Evolutionary conservation across 1,140 invertebrate species (phyloP).

Genomic region (Heterodera carotae): DNA sequence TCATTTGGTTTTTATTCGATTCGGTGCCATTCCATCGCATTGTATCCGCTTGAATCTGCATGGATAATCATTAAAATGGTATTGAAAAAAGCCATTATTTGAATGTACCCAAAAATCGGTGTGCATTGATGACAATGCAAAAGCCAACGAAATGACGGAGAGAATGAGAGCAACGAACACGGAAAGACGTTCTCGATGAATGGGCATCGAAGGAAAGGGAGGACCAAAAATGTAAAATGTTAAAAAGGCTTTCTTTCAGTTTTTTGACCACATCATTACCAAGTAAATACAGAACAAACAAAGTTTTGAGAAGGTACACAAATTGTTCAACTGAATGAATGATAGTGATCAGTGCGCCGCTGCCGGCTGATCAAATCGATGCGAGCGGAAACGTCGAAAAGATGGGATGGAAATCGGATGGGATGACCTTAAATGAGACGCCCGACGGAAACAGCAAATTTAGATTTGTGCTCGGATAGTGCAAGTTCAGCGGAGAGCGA

Average conservation of each 20-base stretch:
- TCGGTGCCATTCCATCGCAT: slow-evolving; percentile 41
- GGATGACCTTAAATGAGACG: neutral
- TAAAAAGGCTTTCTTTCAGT: too few species aligned
- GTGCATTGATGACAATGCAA: slow-evolving; percentile 36
- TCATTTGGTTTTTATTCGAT: slow-evolving; percentile 27
- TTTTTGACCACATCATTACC: too few species aligned
- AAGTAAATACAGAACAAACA: too few species aligned
- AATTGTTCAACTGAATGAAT: too few species aligned
- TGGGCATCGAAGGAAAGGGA: neutral
- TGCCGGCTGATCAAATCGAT: neutral
- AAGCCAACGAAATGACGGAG: slow-evolving; percentile 12
- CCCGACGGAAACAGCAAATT: neutral
- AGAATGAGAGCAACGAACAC: slow-evolving; percentile 20
- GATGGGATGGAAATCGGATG: neutral
- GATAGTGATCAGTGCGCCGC: too few species aligned
- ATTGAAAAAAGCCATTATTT: too few species aligned
- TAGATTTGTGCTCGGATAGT: neutral
- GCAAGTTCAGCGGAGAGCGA: neutral
- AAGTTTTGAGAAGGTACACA: too few species aligned
- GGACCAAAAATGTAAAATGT: neutral
- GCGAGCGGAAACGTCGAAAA: neutral
- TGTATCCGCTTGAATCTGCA: slow-evolving; percentile 16
- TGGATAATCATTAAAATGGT: too few species aligned
- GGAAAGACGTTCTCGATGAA: slow-evolving; percentile 22
- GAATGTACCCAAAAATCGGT: slow-evolving; percentile 49